Percentiles rank a stretch among this genome's conserved stretches.
These are phyloP conservation scores for Whitmania pigra DNA, from an alignment of 1,140 invertebrate genomes.

Conservation along the genomic window DNA sequence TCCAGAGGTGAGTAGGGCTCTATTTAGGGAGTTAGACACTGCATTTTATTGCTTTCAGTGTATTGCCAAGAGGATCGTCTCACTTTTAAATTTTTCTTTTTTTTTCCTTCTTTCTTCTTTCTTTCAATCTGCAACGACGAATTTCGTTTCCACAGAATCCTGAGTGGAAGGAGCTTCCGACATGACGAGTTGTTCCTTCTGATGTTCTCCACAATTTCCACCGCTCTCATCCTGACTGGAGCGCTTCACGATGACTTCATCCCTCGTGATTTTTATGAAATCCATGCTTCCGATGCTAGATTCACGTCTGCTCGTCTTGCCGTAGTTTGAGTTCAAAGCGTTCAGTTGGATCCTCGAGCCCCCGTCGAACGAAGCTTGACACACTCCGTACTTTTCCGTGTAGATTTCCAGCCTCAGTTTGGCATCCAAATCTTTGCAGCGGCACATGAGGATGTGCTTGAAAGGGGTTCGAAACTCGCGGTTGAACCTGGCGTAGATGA, in stretches of 20 bases:
- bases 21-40: too few relatives aligned
- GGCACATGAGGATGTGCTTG: constrained; percentile 28
- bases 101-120: too few relatives aligned
- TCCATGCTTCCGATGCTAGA: constrained; percentile 7
- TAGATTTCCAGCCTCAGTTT: constrained; percentile 21
- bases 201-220: too few relatives aligned
- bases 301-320: background rate
- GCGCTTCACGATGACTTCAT: background rate
- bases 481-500: constrained; percentile 94
- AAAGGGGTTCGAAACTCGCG: constrained; percentile 89
- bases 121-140: too few relatives aligned
- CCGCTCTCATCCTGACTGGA: background rate
- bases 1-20: too few relatives aligned
- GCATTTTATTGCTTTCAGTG: too few relatives aligned
- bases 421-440: constrained; percentile 26
- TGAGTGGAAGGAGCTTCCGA: too few relatives aligned
- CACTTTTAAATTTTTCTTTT: too few relatives aligned
- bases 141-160: too few relatives aligned
- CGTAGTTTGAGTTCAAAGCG: background rate
- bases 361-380: background rate
- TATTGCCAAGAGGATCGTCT: too few relatives aligned
- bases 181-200: too few relatives aligned
- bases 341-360: background rate
- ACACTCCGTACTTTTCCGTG: constrained; percentile 21
- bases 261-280: background rate